These are phyloP conservation scores for Chalcosyrphus nemorum DNA, from an alignment of 2,888 invertebrate species.

Conservation along the genomic window DNA sequence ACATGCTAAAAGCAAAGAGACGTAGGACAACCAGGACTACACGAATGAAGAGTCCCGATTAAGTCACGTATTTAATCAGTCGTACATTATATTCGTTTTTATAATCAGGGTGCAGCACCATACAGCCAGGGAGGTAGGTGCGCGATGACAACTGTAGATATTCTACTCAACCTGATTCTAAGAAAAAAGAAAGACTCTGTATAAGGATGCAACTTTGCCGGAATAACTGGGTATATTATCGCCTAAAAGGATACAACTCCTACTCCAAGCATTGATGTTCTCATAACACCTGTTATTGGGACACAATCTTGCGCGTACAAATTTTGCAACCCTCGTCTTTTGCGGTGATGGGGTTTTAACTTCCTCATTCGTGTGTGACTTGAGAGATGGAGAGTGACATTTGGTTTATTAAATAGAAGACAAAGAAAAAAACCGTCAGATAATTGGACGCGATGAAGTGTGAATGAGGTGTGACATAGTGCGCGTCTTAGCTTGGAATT, in stretches of 20 bases:
- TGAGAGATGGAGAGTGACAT: constrained; percentile 13
- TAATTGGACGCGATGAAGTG: constrained; percentile 40
- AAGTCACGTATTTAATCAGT: constrained; percentile 82
- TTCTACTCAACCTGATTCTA: constrained; percentile 62
- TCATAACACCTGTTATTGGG: constrained; percentile 58
- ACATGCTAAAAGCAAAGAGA: constrained; percentile 58
- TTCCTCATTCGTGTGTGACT: constrained; percentile 30
- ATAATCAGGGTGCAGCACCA: constrained; percentile 71
- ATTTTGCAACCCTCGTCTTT: constrained; percentile 1
- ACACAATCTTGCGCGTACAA: constrained; percentile 18
- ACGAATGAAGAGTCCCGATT: constrained; percentile 75
- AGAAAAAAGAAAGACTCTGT: not conserved
- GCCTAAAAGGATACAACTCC: constrained; percentile 47
- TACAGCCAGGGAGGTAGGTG: constrained; percentile 25
- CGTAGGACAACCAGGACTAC: constrained; percentile 28
- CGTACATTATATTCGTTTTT: constrained; percentile 77
- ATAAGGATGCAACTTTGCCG: constrained; percentile 54
- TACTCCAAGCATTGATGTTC: constrained; percentile 28
- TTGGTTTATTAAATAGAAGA: constrained; percentile 35
- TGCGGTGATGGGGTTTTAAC: constrained; percentile 11
- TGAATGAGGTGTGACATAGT: constrained; percentile 23
- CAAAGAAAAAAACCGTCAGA: not conserved
- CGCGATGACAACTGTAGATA: constrained; percentile 61
- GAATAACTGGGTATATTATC: constrained; percentile 66
- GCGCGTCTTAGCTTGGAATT: constrained; percentile 9